phyloP scores from a whole-genome alignment of 2,888 invertebrate species.

The Acrobeloides nanus region DNA sequence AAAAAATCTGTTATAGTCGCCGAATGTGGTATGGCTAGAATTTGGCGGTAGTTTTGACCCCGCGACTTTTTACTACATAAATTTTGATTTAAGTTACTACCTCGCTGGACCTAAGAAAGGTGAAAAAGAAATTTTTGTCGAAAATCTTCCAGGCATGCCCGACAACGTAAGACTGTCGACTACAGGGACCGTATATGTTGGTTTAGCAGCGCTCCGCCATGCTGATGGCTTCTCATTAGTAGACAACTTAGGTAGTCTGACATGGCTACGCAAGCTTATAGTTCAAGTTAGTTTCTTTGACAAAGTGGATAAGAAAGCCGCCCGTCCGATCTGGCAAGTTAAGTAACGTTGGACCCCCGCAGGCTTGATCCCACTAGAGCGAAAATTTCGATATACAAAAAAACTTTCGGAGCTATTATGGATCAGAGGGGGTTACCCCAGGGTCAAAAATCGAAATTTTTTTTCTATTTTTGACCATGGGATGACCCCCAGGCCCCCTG shows the following conservation, averaged over 20 bases:
- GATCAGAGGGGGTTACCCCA: no score
- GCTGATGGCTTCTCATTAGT: constrained; percentile 17
- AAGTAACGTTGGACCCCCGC: no score
- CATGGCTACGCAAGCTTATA: constrained; percentile 31
- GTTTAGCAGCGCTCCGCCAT: constrained; percentile 21
- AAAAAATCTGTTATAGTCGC: constrained; percentile 73
- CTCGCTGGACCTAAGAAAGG: constrained; percentile 74
- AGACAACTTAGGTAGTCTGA: constrained; percentile 28
- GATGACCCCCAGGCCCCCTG: no score
- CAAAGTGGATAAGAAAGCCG: no score
- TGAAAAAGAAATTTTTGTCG: constrained; percentile 70
- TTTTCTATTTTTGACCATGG: no score
- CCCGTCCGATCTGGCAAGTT: no score
- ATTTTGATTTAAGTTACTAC: constrained; percentile 60
- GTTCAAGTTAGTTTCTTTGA: constrained; percentile 14
- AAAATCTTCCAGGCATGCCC: constrained; percentile 64
- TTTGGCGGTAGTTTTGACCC: constrained; percentile 61
- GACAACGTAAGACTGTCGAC: constrained; percentile 62
- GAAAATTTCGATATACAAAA: no score
- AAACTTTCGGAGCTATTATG: no score
- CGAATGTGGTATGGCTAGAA: constrained; percentile 66
- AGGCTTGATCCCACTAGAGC: no score
- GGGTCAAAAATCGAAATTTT: no score
- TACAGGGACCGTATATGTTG: constrained; percentile 31
- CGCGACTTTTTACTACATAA: not conserved